Evolutionary conservation across 2,113 vertebrate species (phyloP), one percentile per base, ranked within the genome.

Genomic region (Panthera leo): DNA sequence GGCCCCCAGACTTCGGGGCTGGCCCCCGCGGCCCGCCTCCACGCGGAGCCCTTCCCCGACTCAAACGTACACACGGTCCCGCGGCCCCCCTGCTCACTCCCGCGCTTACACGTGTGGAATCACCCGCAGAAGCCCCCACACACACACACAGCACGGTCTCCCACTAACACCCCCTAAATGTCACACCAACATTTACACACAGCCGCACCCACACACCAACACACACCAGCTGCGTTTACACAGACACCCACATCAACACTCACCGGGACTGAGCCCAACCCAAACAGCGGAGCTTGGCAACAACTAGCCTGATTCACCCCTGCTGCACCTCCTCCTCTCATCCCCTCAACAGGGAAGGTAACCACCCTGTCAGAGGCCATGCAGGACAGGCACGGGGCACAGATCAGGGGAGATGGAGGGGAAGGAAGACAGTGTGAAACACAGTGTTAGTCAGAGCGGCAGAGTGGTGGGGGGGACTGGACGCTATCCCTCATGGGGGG

Each of bases 381-480:
- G 98, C 98, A 2, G 95, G 96, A 97, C 70, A 96, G 91, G 86
- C 85, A 76, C 16, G 48, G 51, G 70, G 42, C 36, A 31, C 21
- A 10, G 68, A 65, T 42, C 39, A 12, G 18, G 68, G 63, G 89
- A 36, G 78, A 73, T 65, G 63, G 23, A 15, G 34, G 67, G 53
- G 53, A 58, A 85, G 91, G 89, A 89, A 95, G 97, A 98, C 97
- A 97, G 96, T 87, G 97, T 95, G 94, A 97, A 73, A 98, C 95
- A 98, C 96, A 95, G 98, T 98, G 98, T 98, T 98, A 98, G 98
- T 98, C 97, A 89, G 97, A 98, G 97, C 97, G 82, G 95, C 92
- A 73, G 98, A 98, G 96, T 88, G 0, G 85, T 29, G 68, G 88
- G 89, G 94, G 89, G 13, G 48, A 89, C 94, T 84, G 97, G 93